Base-by-base conservation (phyloP, 2,888 invertebrate genomes). In the Linhomoeus sp. region DNA sequence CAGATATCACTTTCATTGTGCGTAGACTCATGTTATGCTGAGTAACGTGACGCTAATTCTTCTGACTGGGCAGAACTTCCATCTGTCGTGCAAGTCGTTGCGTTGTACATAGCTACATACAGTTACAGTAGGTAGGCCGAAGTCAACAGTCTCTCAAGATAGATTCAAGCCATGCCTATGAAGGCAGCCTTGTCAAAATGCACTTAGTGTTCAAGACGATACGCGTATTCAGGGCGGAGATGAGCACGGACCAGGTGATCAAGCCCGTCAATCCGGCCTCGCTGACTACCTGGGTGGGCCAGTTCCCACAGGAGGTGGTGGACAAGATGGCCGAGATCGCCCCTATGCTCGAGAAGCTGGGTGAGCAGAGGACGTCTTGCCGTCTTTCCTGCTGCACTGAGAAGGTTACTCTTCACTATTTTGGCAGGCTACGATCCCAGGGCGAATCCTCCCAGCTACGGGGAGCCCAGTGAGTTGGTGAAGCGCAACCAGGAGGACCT, bases 201-300 rank as follows among this genome's bases (percentile, higher is more conserved):
- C n/a, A n/a, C n/a, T n/a, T n/a, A n/a, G n/a, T n/a, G n/a, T n/a
- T n/a, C n/a, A n/a, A n/a, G n/a, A n/a, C n/a, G n/a, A n/a, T n/a
- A n/a, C n/a, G n/a, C n/a, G n/a, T n/a, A n/a, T n/a, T 47, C 73
- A 90, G 88, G 70, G 85, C 87, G 66, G 92, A 94, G 72, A 77
- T 88, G 51, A 90, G 90, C 43, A 88, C 88, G 52, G 92, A 94
- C 74, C 94, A 94, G 75, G 90, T 97, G 59, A 86, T 94, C 67
- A 90, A 92, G 63, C 88, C 94, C 17, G 82, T 97, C 51, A 94
- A 97, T 73, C 73, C 85, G 63, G 92, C 92, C 70, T 94, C 94
- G 43, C 74, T 94, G 53, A 60, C 63, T 23, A 70, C 69, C 52
- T 73, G 73, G 73, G 70, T 70, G 24, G 60, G 68, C 20, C 56